Base-by-base conservation (phyloP, 2,888 invertebrate species). In the Diarsia mendica region DNA sequence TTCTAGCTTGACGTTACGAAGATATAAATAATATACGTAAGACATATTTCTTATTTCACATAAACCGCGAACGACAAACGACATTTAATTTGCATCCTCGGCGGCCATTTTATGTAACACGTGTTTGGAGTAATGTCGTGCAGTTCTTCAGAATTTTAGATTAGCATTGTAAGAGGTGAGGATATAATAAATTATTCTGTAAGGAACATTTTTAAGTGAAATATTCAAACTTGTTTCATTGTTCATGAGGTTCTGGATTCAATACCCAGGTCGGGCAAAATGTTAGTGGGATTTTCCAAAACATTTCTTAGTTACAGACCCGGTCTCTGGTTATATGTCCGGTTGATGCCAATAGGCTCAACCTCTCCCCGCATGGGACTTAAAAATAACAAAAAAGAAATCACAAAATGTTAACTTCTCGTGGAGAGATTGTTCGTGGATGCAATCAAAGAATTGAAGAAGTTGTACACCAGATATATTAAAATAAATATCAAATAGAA, bases 141-240 rank as follows among this genome's bases (percentile, higher is more conserved):
- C 49, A 58, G 18, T 67, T 67, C n/a, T 28, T 75, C 58, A 67
- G 78, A 67, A 78, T 58, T 67, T 78, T n/a, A 49, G 1, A 49
- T 58, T 33, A 72, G 58, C 4, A 1, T 18, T 58, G n/a, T 28
- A 33, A 49, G 8, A 18, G 4, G 33, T 20, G 53, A 8, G 23
- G 9, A 20, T 5, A 58, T 11, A 60, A 46, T 13, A 3, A 20
- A 68, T 55, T 46, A 15, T 69, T 69, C 3, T 61, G 46, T 33
- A 18, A 33, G 4, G 2, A 48, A 33, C 3, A n/a, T 28, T 28
- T 18, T 13, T 0, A 3, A 20, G n/a, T 46, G 15, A 9, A 9
- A 15, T 10, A 46, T 68, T 46, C 15, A 28, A n/a, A 5, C 20
- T 20, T 61, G 23, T 1, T 6, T 15, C 13, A 6, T 53, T n/a